Conservation (phyloP, 2,888 invertebrate genomes). For the Chloroclysta siterata region DNA sequence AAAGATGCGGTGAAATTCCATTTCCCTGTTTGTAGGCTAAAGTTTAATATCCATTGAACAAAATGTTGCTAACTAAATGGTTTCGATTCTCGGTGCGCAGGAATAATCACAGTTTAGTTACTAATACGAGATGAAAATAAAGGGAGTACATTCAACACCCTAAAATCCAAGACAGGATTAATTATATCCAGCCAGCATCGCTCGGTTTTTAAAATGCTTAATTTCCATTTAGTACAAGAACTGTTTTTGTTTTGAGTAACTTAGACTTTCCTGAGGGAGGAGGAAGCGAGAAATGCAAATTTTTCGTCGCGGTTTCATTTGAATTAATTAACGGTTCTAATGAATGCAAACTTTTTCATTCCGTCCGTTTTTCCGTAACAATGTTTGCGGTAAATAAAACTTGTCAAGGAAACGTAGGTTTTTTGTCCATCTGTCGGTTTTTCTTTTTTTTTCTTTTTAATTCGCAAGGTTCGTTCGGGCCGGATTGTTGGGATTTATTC, state of each 20-base stretch:
- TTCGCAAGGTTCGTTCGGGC: slow-evolving; percentile 69
- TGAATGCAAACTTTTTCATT: slow-evolving; percentile 81
- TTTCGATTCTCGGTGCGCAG: no score
- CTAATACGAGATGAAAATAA: no score
- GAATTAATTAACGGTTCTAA: slow-evolving; percentile 84
- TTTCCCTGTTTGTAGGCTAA: no score
- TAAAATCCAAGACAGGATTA: slow-evolving; percentile 66
- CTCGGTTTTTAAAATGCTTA: slow-evolving; percentile 77
- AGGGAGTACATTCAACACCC: neutral
- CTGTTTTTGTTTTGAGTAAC: slow-evolving; percentile 67
- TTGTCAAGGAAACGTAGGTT: slow-evolving; percentile 81
- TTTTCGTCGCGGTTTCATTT: slow-evolving; percentile 82
- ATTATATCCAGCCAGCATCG: slow-evolving; percentile 76
- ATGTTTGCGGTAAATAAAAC: slow-evolving; percentile 84
- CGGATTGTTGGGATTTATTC: slow-evolving; percentile 81
- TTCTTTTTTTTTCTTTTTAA: slow-evolving; percentile 78
- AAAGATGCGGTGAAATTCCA: no score
- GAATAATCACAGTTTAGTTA: neutral
- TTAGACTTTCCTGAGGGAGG: slow-evolving; percentile 68
- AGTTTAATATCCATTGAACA: no score
- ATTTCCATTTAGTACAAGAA: slow-evolving; percentile 74
- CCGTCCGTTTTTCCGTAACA: slow-evolving; percentile 73
- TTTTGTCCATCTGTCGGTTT: slow-evolving; percentile 75
- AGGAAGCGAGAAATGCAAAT: slow-evolving; percentile 76
- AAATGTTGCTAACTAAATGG: no score